Base-by-base conservation (phyloP, 2,113 vertebrate genomes). In the Suncus etruscus region DNA sequence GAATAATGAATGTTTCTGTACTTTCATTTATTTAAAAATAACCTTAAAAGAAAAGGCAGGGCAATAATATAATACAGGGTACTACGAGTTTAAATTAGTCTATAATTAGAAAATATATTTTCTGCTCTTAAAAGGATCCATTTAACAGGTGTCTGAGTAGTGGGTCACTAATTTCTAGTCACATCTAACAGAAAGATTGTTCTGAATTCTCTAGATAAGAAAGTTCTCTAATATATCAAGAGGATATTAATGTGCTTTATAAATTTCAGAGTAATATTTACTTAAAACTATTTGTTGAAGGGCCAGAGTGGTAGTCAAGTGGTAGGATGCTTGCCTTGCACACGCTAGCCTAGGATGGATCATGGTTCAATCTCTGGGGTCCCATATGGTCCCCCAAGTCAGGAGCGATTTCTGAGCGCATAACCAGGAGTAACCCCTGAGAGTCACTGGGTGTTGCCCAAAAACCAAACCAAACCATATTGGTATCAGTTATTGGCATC, bases 1-100 rank as follows among this genome's bases (percentile, higher is more conserved):
- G 86, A 95, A 93, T 92, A 90, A 94, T 87, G 94, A 93, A 32
- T 92, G 31, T 94, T 81, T 95, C 92, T 92, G 63, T 95, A 77
- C 92, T 72, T 87, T 11, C 78, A 86, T 92, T 88, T 95, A 82
- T 94, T 96, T 90, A 86, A 93, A 96, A 78, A 77, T 29, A 86
- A 78, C 79, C 85, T 73, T 70, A 82, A 93, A 93, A 87, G 29
- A 77, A 95, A 83, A 45, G 65, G 39, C 4, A 63, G 18, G 39
- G 83, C n/a, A 80, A 89, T 18, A 89, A 73, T 25, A 83, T 70
- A 73, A 66, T 8, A 74, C 24, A 48, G 7, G 9, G 3, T 74
- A 80, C 87, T 95, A 84, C 61, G 93, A 48, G 29, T 0, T 0
- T 39, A 32, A 91, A 76, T 86, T 61, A 0, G 0, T 10, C 25